Conservation (phyloP, 2,797 vertebrate species). For the Oreochromis grahami region DNA sequence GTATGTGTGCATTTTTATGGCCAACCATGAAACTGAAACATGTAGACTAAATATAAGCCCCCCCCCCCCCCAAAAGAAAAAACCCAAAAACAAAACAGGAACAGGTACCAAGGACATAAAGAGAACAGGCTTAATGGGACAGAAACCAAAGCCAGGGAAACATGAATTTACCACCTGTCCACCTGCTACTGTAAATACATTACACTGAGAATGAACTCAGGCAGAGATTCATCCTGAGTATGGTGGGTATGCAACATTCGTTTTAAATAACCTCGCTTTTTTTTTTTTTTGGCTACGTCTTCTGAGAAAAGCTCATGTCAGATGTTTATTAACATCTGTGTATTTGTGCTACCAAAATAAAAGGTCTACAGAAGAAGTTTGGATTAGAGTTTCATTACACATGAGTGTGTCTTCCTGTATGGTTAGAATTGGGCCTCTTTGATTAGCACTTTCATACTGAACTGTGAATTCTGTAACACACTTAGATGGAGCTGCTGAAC, state of each 20-base stretch:
- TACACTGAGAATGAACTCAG: too few relatives aligned
- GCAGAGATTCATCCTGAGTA: neutral
- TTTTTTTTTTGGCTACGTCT: neutral
- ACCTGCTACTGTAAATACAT: neutral
- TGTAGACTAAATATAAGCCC: neutral
- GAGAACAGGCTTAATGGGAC: neutral
- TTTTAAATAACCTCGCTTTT: neutral
- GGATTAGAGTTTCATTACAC: neutral
- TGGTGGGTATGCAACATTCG: neutral
- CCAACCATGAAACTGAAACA: neutral
- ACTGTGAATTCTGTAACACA: neutral
- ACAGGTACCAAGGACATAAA: neutral
- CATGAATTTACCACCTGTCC: neutral
- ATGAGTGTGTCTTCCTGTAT: neutral
- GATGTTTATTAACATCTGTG: neutral
- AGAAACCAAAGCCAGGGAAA: neutral
- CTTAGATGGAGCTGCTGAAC: neutral
- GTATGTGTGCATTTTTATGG: neutral
- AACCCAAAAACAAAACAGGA: neutral
- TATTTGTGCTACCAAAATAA: neutral
- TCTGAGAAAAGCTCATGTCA: neutral
- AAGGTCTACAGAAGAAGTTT: neutral
- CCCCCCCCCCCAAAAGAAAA: neutral
- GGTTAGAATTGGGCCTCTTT: neutral
- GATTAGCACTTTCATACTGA: neutral